A percentile compares a stretch with the other conserved stretches of the same genome.
Conservation (phyloP, 2,113 vertebrate genomes). For the Mustela lutreola region DNA sequence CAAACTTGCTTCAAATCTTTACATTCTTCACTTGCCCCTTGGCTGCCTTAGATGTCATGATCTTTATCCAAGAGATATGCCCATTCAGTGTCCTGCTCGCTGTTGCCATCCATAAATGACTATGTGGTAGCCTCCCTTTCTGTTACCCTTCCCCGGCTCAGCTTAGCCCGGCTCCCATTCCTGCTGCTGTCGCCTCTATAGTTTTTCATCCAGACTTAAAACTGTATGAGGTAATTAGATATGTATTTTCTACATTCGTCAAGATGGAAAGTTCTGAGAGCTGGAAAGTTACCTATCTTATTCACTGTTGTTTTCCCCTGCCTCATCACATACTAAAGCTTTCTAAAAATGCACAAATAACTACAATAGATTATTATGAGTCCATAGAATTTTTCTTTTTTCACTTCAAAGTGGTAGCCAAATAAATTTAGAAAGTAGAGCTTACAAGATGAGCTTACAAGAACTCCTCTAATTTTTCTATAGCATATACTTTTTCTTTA, state of each 20-base stretch:
- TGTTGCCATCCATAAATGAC: neutral
- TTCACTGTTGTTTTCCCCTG: neutral
- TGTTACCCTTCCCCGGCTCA: neutral
- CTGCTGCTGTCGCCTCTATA: neutral
- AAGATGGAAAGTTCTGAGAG: neutral
- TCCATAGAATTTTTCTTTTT: neutral
- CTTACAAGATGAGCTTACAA: neutral
- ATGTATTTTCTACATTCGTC: neutral
- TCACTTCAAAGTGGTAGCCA: neutral
- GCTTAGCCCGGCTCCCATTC: neutral
- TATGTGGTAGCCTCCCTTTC: neutral
- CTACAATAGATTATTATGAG: neutral
- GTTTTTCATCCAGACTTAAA: neutral
- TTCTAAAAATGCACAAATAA: neutral
- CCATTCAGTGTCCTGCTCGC: neutral
- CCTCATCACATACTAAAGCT: neutral
- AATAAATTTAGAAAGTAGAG: neutral
- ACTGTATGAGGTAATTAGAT: neutral
- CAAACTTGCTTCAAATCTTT: neutral
- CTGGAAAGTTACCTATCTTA: neutral
- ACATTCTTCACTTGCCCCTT: neutral
- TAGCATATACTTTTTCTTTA: neutral
- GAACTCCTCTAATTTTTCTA: neutral
- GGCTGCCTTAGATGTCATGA: neutral
- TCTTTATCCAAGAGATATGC: neutral